These are phyloP conservation scores for Tonatia bakeri DNA, from an alignment of 2,113 vertebrate species.

Conservation along the genomic window DNA sequence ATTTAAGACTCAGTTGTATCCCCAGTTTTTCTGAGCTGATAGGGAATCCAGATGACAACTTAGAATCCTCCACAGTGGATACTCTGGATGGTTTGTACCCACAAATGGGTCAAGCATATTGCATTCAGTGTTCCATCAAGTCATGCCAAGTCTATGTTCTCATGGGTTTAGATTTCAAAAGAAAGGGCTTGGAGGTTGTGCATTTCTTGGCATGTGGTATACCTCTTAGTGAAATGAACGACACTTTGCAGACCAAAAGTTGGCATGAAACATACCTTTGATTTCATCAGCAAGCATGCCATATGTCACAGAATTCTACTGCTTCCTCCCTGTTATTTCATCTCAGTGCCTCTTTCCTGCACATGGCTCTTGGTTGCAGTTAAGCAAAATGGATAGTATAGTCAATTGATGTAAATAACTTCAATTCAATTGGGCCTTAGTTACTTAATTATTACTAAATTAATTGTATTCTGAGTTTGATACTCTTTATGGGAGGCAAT, in stretches of 20 bases:
- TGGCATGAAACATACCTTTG: slow-evolving; percentile 78
- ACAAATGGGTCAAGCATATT: slow-evolving; percentile 57
- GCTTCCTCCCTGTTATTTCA: slow-evolving; percentile 71
- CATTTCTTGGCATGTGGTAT: slow-evolving; percentile 65
- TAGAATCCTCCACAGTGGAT: background rate
- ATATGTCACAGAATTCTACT: slow-evolving; percentile 76
- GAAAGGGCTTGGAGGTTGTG: slow-evolving; percentile 54
- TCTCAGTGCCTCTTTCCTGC: slow-evolving; percentile 48
- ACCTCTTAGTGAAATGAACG: slow-evolving; percentile 75
- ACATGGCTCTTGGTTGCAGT: slow-evolving; percentile 31
- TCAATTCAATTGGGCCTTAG: slow-evolving; percentile 54
- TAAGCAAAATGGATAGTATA: slow-evolving; percentile 41
- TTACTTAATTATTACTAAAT: slow-evolving; percentile 27
- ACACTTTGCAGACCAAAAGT: slow-evolving; percentile 69
- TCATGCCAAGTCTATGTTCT: slow-evolving; percentile 41
- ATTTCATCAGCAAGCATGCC: slow-evolving; percentile 76
- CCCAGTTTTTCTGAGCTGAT: background rate
- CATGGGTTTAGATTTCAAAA: slow-evolving; percentile 51
- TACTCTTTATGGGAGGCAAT: background rate
- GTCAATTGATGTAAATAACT: slow-evolving; percentile 62
- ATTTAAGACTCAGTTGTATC: background rate
- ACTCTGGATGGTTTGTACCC: slow-evolving; percentile 18
- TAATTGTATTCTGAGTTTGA: slow-evolving; percentile 6
- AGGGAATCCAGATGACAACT: background rate
- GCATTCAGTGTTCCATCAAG: slow-evolving; percentile 32